Evolutionary conservation across 1,140 invertebrate genomes (phyloP).

Genomic region (Mamestra configurata): DNA sequence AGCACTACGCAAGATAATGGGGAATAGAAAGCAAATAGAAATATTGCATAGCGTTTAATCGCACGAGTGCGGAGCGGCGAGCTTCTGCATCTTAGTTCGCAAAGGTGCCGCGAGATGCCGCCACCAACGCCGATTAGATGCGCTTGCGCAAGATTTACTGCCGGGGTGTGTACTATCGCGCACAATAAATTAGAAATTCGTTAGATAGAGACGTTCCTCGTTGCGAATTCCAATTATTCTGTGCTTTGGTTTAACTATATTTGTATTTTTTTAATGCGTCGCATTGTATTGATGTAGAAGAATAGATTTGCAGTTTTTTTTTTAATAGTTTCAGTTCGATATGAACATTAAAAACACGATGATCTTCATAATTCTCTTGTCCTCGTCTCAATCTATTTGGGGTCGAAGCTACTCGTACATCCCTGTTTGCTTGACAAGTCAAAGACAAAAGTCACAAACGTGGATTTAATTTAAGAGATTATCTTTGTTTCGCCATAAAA

Average conservation of each 20-base stretch:
- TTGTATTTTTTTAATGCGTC: slow-evolving; percentile 30
- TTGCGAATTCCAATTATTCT: slow-evolving; percentile 75
- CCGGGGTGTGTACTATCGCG: slow-evolving; percentile 71
- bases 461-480: not conserved
- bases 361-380: not conserved
- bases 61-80: slow-evolving; percentile 60
- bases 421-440: too few species aligned
- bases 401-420: too few species aligned
- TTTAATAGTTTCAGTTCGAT: not conserved
- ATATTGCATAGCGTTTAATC: slow-evolving; percentile 61
- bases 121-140: slow-evolving; percentile 78
- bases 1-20: slow-evolving; percentile 71
- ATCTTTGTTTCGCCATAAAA: slow-evolving; percentile 10
- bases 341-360: not conserved
- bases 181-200: slow-evolving; percentile 86
- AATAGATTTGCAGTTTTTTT: not conserved
- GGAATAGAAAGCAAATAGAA: slow-evolving; percentile 74
- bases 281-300: slow-evolving; percentile 34
- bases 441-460: too few species aligned
- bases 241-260: slow-evolving; percentile 40
- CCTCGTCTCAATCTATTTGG: too few species aligned
- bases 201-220: slow-evolving; percentile 82
- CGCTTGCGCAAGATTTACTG: slow-evolving; percentile 77
- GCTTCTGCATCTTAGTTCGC: slow-evolving; percentile 73
- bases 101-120: slow-evolving; percentile 84